Conservation (phyloP, 2,888 invertebrate species). For the Gandaritis pyraliata region DNA sequence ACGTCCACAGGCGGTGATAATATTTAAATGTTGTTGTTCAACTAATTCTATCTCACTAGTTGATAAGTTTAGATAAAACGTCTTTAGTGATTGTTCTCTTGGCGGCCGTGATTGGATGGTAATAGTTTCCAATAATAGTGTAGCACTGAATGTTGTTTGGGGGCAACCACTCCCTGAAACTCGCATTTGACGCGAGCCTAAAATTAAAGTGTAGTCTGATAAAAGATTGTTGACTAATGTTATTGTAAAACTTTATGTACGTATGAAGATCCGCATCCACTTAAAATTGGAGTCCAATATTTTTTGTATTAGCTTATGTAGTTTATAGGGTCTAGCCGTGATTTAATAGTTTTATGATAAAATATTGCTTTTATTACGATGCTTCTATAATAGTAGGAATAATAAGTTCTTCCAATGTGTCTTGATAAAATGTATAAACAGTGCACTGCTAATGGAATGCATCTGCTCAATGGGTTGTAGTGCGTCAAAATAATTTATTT, state of each 20-base stretch:
- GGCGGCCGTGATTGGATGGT: slow-evolving; percentile 2
- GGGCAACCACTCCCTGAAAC: slow-evolving; percentile 53
- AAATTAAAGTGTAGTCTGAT: slow-evolving; percentile 43
- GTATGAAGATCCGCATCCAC: slow-evolving; percentile 58
- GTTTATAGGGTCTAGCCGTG: slow-evolving; percentile 25
- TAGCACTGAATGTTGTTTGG: slow-evolving; percentile 53
- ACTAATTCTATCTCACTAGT: slow-evolving; percentile 1
- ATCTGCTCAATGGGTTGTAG: slow-evolving; percentile 1
- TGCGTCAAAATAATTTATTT: not conserved
- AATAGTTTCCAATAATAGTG: slow-evolving; percentile 40
- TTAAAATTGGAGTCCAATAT: slow-evolving; percentile 47
- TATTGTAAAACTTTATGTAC: slow-evolving; percentile 55
- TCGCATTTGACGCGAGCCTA: slow-evolving; percentile 59
- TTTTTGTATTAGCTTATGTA: slow-evolving; percentile 44
- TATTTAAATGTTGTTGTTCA: no score
- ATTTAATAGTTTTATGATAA: slow-evolving; percentile 25
- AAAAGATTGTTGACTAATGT: slow-evolving; percentile 53
- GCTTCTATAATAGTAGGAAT: not conserved
- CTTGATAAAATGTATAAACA: not conserved
- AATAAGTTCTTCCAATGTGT: not conserved
- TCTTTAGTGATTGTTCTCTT: slow-evolving; percentile 12
- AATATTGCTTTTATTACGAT: slow-evolving; percentile 6
- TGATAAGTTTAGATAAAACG: slow-evolving; percentile 21
- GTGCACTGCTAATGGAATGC: not conserved
- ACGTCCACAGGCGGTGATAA: slow-evolving; percentile 29